Evolutionary conservation across 2,888 invertebrate species (phyloP), one percentile per base, ranked within the genome.

Genomic region (Ligdia adustata): DNA sequence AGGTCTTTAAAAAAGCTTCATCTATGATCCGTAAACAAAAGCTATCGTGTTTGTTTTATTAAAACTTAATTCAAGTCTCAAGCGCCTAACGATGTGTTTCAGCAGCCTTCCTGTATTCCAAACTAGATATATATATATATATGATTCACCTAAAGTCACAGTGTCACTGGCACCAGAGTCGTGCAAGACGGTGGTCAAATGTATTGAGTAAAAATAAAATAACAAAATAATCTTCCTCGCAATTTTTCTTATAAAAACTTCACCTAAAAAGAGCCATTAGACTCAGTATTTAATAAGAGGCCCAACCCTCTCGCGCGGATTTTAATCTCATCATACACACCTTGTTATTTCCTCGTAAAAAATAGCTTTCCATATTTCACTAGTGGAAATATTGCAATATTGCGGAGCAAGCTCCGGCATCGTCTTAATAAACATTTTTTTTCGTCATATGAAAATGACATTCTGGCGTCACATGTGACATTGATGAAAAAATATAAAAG

Each of bases 401-500:
- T 82, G 81, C 77, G 77, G 66, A 22, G n/a, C 65, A 66, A 66
- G 72, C 69, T 62, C 64, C 65, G 12, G 27, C 49, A 7, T 70
- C 79, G 77, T 87, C 86, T 85, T 90, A 88, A 90, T 89, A 89
- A 89, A 87, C 84, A 85, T 88, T 88, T 89, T 89, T 86, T 86
- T 87, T 75, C 80, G 72, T 84, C 83, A 73, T 75, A 87, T 83
- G 87, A 90, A 90, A 90, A 89, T 90, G 90, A 86, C 88, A 87
- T 89, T 85, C 74, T 57, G 85, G 88, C 90, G 86, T 85, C 90
- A 90, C 87, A 79, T 90, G 90, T 87, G 86, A 89, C 88, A 82
- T 90, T 90, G 90, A 90, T 90, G 90, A 89, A 90, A 90, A 89
- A 88, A 90, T 90, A 87, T 90, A 86, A 88, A 87, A 84, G 86